Percentiles rank a stretch among this genome's conserved stretches.
Evolutionary conservation across 2,797 vertebrate species (phyloP).

Genomic region (Paguma larvata): DNA sequence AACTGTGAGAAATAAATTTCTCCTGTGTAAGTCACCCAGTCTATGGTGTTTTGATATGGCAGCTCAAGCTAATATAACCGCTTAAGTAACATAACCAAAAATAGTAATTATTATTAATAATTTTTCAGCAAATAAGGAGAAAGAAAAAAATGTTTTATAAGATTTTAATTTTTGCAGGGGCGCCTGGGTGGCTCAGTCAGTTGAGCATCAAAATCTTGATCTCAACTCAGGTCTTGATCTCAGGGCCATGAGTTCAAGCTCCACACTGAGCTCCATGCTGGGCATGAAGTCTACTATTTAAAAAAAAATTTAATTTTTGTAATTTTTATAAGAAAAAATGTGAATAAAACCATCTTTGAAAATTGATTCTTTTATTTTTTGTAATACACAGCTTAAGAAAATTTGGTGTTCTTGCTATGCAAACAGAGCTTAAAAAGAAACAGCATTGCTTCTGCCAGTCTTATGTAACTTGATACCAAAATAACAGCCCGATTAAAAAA

Average conservation of each 20-base stretch:
- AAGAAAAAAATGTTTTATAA: background rate
- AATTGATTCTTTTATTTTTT: constrained; percentile 25
- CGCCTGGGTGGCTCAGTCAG: too few relatives aligned
- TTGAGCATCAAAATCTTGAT: too few relatives aligned
- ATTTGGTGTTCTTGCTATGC: background rate
- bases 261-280: too few relatives aligned
- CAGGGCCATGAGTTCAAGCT: too few relatives aligned
- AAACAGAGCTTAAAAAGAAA: constrained; percentile 9
- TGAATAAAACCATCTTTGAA: constrained; percentile 36
- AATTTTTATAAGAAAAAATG: background rate
- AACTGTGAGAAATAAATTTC: constrained; percentile 3
- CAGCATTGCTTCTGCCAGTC: background rate
- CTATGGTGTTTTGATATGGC: background rate
- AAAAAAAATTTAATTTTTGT: background rate
- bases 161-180: background rate
- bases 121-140: background rate
- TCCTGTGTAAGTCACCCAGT: background rate
- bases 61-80: background rate
- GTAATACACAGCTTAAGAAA: constrained; percentile 10
- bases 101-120: background rate
- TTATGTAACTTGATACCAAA: background rate
- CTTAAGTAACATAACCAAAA: background rate
- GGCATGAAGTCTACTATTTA: too few relatives aligned
- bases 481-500: background rate
- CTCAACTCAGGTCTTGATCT: too few relatives aligned